Percentiles rank a stretch among this genome's conserved stretches.
Conservation (phyloP, 2,113 vertebrate species). For the Prolemur simus region DNA sequence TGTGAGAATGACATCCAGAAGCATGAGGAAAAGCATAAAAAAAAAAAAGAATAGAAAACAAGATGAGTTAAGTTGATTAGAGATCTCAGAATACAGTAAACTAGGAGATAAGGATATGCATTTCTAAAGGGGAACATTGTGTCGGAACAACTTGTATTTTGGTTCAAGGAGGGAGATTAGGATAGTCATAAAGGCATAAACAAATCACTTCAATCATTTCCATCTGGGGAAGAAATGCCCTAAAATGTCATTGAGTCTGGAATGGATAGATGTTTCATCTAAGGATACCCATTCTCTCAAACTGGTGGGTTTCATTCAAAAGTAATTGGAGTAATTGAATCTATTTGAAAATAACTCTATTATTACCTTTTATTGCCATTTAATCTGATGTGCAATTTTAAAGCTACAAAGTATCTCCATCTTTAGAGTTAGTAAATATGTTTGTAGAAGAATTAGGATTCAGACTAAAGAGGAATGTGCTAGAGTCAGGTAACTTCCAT, state of each 20-base stretch:
- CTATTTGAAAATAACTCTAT: constrained; percentile 12
- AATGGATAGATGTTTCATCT: background rate
- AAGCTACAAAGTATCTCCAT: background rate
- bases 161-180: background rate
- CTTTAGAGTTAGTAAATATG: background rate
- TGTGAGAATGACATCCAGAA: background rate
- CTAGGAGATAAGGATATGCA: background rate
- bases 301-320: background rate
- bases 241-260: background rate
- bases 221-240: background rate
- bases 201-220: background rate
- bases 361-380: background rate
- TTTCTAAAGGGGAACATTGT: background rate
- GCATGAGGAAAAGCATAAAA: background rate
- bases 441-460: background rate
- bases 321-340: background rate
- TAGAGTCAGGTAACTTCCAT: background rate
- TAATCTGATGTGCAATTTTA: background rate
- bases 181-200: background rate
- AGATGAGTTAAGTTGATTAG: background rate
- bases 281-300: background rate
- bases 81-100: background rate
- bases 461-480: background rate
- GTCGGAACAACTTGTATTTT: background rate
- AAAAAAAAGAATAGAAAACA: background rate